Conservation (phyloP, 2,797 vertebrate genomes). For the Vultur gryphus region DNA sequence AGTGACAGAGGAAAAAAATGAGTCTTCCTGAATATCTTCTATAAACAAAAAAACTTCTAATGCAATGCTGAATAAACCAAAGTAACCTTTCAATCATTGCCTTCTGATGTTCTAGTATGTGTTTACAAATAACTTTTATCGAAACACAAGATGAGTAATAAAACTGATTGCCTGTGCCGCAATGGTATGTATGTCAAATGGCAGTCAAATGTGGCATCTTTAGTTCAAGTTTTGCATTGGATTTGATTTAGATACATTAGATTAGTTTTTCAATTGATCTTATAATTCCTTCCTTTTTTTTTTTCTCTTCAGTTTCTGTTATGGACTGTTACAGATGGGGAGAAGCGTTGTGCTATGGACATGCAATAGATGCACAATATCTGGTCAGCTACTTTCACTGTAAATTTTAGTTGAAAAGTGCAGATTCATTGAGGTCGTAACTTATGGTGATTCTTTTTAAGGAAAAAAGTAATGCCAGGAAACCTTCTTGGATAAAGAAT, state of each 20-base stretch:
- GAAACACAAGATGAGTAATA: background rate
- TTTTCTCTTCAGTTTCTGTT: background rate
- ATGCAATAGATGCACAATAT: background rate
- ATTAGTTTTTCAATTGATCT: background rate
- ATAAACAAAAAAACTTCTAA: background rate
- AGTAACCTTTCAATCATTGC: background rate
- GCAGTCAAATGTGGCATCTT: background rate
- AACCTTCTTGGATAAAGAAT: background rate
- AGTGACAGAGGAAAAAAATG: accelerated
- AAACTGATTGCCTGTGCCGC: background rate
- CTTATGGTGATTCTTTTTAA: background rate
- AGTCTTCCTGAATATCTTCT: background rate
- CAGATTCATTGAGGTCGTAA: background rate
- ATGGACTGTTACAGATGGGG: background rate
- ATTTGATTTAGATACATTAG: background rate
- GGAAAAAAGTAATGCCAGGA: background rate
- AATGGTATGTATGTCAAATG: background rate
- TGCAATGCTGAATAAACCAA: background rate
- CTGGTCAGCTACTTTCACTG: background rate
- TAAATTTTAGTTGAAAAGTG: background rate
- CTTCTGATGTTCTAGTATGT: background rate
- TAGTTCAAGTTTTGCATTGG: background rate
- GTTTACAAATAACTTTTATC: background rate
- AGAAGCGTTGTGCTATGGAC: background rate
- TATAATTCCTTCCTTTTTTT: background rate